A percentile compares a stretch with the other conserved stretches of the same genome.
These are phyloP conservation scores for Andrena minutula DNA, from an alignment of 2,888 invertebrate genomes.

Conservation along the genomic window DNA sequence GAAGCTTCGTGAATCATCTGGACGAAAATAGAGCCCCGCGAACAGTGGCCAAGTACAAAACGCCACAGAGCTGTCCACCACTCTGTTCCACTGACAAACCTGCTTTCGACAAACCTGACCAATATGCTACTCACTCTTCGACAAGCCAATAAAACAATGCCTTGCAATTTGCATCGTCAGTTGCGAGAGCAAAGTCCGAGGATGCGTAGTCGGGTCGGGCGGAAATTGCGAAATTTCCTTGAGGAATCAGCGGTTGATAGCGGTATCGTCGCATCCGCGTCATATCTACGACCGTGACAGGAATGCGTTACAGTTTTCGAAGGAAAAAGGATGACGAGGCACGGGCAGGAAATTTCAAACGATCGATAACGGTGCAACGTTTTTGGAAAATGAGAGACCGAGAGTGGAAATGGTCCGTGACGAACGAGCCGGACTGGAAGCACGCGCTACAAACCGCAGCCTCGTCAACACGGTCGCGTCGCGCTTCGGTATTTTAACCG, in stretches of 20 bases:
- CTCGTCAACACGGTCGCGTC: not conserved
- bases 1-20: conserved; percentile 68
- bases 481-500: conserved; percentile 10
- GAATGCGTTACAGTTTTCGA: conserved; percentile 7
- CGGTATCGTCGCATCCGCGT: conserved; percentile 49
- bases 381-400: conserved; percentile 1
- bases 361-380: conserved; percentile 7
- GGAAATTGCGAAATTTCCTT: conserved; percentile 28
- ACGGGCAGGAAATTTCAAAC: not conserved
- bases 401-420: conserved; percentile 10
- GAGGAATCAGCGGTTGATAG: conserved; percentile 13
- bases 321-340: not conserved
- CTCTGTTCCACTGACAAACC: too few species aligned
- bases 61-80: too few species aligned
- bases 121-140: too few species aligned
- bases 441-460: not conserved
- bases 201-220: not conserved
- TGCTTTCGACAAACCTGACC: too few species aligned
- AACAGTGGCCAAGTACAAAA: not conserved
- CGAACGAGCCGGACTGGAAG: conserved; percentile 2
- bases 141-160: too few species aligned
- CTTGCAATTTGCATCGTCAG: too few species aligned
- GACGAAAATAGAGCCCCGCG: conserved; percentile 58
- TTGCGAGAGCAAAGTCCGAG: conserved; percentile 2
- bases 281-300: conserved; percentile 30